Evolutionary conservation across 1,140 invertebrate species (phyloP), one percentile per base, ranked within the genome.

Genomic region (Drosophila lowei): DNA sequence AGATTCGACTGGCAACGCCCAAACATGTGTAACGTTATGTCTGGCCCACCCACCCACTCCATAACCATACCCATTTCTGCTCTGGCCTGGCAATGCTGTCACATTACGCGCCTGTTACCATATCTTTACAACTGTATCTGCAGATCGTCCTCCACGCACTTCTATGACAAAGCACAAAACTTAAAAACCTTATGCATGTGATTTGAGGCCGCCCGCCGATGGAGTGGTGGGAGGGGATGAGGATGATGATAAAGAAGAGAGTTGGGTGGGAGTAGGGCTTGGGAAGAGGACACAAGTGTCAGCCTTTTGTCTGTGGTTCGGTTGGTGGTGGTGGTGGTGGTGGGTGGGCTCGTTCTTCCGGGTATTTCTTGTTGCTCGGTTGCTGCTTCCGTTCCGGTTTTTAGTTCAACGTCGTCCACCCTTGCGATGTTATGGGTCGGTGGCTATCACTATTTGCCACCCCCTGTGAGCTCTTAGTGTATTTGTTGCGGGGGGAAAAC

Each of bases 101-200:
- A 86, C 83, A 86, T 88, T 86, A 88, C 56, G 83, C 81, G 81
- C 78, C 81, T 88, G 61, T 86, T 88, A 88, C 77, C 83, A 76
- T 88, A 88, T 88, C 83, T 88, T 88, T 88, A 84, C 78, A 88
- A 89, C 84, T 89, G 83, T 83, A 88, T 89, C 83, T 86, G 56
- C 72, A 79, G 84, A 83, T 86, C 78, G 83, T 81, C 65, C 80
- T 71, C 77, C 73, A 71, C 77, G 73, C 81, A 86, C 81, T 85
- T 86, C 57, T 88, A 88, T 89, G 83, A 88, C 84, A 88, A 79
- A 89, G 83, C 75, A 88, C 75, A 76, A 77, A 88, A 88, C 84
- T 88, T 83, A 83, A 88, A 86, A 88, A 88, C 77, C 83, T 75
- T 88, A 88, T 88, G 83, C 84, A 88, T 83, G 71, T 88, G 83